These are phyloP conservation scores for Calliopsis andreniformis DNA, from an alignment of 1,140 invertebrate genomes.

Conservation along the genomic window DNA sequence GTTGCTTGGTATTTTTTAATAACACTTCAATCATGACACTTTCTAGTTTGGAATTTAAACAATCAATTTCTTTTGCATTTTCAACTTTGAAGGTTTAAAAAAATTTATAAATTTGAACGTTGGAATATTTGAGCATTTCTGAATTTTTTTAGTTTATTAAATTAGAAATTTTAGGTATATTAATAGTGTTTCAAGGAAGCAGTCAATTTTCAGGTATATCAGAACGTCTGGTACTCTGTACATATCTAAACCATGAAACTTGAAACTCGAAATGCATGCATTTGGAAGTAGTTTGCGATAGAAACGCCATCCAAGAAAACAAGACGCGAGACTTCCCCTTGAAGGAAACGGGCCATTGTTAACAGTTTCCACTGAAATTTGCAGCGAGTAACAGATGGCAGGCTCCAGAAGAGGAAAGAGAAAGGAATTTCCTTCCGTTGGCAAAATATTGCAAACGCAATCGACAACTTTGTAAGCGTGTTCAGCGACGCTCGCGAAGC, in stretches of 20 bases:
- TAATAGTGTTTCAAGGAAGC: too few species aligned
- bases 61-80: too few species aligned
- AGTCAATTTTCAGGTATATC: too few species aligned
- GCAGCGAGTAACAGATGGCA: slow-evolving; percentile 12
- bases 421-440: slow-evolving; percentile 1
- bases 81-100: too few species aligned
- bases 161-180: too few species aligned
- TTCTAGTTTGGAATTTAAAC: too few species aligned
- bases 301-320: background rate
- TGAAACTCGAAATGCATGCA: background rate
- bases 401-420: background rate
- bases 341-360: background rate
- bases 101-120: too few species aligned
- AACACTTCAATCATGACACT: too few species aligned
- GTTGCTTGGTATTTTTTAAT: too few species aligned
- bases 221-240: background rate
- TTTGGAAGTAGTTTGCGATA: background rate
- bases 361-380: background rate
- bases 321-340: slow-evolving; percentile 2
- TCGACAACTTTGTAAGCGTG: slow-evolving; percentile 1
- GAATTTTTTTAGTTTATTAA: too few species aligned
- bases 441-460: slow-evolving; percentile 1
- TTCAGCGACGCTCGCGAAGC: background rate
- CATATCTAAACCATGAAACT: background rate
- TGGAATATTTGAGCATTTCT: too few species aligned